phyloP scores from a whole-genome alignment of 2,113 vertebrate genomes.

The Pelmatolapia mariae region DNA sequence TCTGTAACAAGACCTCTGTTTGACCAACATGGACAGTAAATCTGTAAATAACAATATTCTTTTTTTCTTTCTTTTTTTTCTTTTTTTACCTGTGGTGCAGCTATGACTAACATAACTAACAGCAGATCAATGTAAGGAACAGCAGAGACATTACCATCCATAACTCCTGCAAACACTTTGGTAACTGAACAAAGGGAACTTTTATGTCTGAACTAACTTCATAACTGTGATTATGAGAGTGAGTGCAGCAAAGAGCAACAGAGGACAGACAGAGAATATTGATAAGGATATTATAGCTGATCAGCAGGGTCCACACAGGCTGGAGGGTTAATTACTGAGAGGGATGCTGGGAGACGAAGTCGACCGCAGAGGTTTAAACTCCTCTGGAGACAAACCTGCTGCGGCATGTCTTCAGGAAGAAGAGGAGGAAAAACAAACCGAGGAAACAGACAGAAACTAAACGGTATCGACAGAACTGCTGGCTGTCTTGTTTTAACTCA shows the following conservation, averaged over 20 bases:
- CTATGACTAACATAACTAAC: not conserved
- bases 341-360: constrained; percentile 49
- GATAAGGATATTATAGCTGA: constrained; percentile 47
- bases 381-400: constrained; percentile 1
- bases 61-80: not conserved
- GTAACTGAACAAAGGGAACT: not conserved
- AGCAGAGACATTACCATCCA: not conserved
- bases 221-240: not conserved
- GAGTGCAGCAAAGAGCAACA: constrained; percentile 4
- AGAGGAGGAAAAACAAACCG: not conserved
- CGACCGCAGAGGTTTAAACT: not conserved
- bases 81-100: not conserved
- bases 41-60: not conserved
- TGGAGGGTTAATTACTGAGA: constrained; percentile 39
- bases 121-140: not conserved
- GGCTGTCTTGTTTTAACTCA: not conserved
- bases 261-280: constrained; percentile 44
- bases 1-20: not conserved
- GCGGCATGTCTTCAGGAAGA: not conserved
- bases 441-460: not conserved
- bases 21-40: not conserved
- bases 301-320: constrained; percentile 12
- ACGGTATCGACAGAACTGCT: not conserved
- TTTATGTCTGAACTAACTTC: not conserved
- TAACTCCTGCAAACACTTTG: not conserved